phyloP scores from a whole-genome alignment of 2,113 vertebrate species.

The Thamnaconus septentrionalis region DNA sequence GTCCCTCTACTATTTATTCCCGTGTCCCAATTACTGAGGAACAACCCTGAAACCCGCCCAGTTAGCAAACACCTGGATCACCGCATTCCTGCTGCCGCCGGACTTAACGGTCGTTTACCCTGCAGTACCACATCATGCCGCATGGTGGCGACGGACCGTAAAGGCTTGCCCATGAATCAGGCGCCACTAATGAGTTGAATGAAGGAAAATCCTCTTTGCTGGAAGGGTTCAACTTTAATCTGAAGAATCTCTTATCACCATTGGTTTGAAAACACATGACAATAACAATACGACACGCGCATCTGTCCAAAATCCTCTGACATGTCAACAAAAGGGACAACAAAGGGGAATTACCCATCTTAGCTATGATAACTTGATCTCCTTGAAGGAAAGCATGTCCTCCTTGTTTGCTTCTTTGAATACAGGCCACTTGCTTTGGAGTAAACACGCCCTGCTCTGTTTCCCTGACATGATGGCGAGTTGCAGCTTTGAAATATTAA shows the following conservation, averaged over 20 bases:
- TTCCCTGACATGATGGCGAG: too few relatives aligned
- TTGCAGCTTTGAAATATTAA: conserved; percentile 16
- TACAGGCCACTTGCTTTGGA: too few relatives aligned
- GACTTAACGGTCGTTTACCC: neutral
- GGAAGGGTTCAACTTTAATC: conserved; percentile 51
- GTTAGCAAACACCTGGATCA: too few relatives aligned
- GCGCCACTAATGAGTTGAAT: conserved; percentile 20
- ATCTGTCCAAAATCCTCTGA: conserved; percentile 24
- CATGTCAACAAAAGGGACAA: conserved; percentile 24
- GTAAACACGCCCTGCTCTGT: too few relatives aligned
- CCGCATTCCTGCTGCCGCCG: neutral
- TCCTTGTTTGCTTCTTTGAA: neutral
- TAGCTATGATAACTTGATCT: conserved; percentile 16
- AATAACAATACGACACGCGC: conserved; percentile 36
- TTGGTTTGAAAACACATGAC: conserved; percentile 30
- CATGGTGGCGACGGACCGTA: conserved; percentile 38
- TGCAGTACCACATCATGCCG: conserved; percentile 38
- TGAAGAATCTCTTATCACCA: conserved; percentile 26
- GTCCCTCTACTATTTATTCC: too few relatives aligned
- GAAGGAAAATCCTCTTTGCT: conserved; percentile 61
- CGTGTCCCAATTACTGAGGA: too few relatives aligned
- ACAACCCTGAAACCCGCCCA: too few relatives aligned
- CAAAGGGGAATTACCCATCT: conserved; percentile 37
- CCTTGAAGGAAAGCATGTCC: neutral
- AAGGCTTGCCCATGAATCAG: neutral